Base-by-base conservation (phyloP, 2,888 invertebrate species). In the Campoplex nolae region DNA sequence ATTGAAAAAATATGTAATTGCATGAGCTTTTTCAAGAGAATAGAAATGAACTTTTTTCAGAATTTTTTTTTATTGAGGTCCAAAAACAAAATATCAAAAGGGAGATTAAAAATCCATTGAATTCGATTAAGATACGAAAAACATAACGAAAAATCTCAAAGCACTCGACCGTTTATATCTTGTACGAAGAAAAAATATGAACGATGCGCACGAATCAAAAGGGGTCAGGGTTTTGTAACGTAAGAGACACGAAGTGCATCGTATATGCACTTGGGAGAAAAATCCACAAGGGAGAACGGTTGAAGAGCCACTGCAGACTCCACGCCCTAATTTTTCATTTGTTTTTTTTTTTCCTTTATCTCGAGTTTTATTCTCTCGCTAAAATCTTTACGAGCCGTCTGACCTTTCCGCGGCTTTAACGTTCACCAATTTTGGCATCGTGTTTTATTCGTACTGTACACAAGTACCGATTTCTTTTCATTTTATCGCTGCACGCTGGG, bases 301-400 rank as follows among this genome's bases (percentile, higher is more conserved):
- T 35, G 45, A 76, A 65, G 65, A 65, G 62, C 76, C 45, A 62
- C 58, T 32, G 48, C 56, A 65, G 65, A n/a, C 32, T 62, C 88
- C 88, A 85, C 86, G 68, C 87, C 84, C 81, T 75, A 65, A 83
- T 54, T 80, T 87, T 87, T 88, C 56, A 79, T 89, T 62, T 62
- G 62, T 62, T 62, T 62, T 62, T 16, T 1, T 32, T 62, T 32
- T 58, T 38, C 38, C 32, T 58, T 62, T 62, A 68, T 87, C 84
- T 90, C 83, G 48, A 81, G 87, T 90, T 91, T 91, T 90, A 90
- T 91, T 89, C 87, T 89, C 88, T 85, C 86, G 86, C 88, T 89
- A 88, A 90, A 83, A 82, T 85, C 87, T 91, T 91, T 91, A 92
- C 89, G 90, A 90, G 65, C 89, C 73, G 84, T 78, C 88, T 89